Conservation (phyloP, 2,888 invertebrate species). For the Heliconius ethilla region DNA sequence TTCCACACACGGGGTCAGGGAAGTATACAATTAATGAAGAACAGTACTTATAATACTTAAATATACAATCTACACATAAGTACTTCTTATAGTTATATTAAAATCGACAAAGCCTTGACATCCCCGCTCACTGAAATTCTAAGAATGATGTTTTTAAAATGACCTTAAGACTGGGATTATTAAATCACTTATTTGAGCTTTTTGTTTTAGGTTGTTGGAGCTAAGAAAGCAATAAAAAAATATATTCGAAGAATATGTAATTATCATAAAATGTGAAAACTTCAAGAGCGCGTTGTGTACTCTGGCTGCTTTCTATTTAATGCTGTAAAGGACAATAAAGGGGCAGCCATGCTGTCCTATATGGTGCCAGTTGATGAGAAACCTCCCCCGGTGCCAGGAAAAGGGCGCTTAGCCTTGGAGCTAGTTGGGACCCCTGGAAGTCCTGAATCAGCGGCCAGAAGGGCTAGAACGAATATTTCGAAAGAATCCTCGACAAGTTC, state of each 20-base stretch:
- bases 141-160: background rate
- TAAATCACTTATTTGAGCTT: background rate
- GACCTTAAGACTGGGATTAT: background rate
- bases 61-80: background rate
- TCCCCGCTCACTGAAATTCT: no score
- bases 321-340: conserved; percentile 42
- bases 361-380: conserved; percentile 91
- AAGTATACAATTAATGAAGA: conserved; percentile 13
- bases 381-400: conserved; percentile 84
- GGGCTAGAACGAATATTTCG: conserved; percentile 68
- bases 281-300: conserved; percentile 18
- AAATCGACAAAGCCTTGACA: background rate
- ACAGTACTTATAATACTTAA: background rate
- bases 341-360: conserved; percentile 86
- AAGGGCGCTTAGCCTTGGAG: conserved; percentile 78
- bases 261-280: conserved; percentile 31
- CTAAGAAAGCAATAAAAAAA: background rate
- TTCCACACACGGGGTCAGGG: background rate
- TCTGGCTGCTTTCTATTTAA: conserved; percentile 35
- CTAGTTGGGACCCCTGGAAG: conserved; percentile 63
- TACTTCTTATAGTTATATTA: background rate
- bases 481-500: conserved; percentile 88
- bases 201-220: conserved; percentile 16
- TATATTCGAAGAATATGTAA: background rate
- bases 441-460: conserved; percentile 64